phyloP scores from a whole-genome alignment of 1,140 invertebrate species.

The Globodera rostochiensis region DNA sequence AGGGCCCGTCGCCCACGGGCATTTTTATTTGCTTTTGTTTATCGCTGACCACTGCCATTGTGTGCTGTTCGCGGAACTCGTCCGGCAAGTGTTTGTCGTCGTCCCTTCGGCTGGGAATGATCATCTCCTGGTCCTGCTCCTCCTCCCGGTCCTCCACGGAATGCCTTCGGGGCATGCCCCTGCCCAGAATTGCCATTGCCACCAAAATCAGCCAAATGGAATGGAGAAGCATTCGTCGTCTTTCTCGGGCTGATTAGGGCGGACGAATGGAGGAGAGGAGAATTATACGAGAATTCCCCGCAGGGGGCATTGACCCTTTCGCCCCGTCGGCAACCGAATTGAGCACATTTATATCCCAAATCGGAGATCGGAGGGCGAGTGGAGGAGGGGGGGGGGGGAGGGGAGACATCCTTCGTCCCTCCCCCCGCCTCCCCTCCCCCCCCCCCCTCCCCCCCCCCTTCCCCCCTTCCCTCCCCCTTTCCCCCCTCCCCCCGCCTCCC shows the following conservation, averaged over 20 bases:
- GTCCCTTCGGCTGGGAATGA: not conserved
- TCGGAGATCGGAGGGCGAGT: not conserved
- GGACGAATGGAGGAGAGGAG: not conserved
- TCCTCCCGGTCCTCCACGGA: not conserved
- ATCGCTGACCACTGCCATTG: not conserved
- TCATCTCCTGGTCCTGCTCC: not conserved
- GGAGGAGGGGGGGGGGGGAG: too few relatives aligned
- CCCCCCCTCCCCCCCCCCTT: too few relatives aligned
- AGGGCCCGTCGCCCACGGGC: not conserved
- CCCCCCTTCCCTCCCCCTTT: too few relatives aligned
- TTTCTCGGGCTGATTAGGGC: not conserved
- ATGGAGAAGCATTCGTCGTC: not conserved
- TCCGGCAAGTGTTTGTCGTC: not conserved
- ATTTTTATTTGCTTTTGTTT: not conserved
- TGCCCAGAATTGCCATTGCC: not conserved
- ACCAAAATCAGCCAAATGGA: not conserved
- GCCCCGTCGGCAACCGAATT: not conserved
- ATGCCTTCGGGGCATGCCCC: not conserved
- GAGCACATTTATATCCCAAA: constrained; percentile 2
- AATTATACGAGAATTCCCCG: constrained; percentile 5
- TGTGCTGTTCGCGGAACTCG: not conserved
- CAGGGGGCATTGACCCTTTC: constrained; percentile 1
- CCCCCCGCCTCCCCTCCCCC: too few relatives aligned
- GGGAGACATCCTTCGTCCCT: not conserved
- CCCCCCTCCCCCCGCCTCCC: too few relatives aligned